Evolutionary conservation across 1,140 invertebrate genomes (phyloP).

Genomic region (Drosophila pruinosa): DNA sequence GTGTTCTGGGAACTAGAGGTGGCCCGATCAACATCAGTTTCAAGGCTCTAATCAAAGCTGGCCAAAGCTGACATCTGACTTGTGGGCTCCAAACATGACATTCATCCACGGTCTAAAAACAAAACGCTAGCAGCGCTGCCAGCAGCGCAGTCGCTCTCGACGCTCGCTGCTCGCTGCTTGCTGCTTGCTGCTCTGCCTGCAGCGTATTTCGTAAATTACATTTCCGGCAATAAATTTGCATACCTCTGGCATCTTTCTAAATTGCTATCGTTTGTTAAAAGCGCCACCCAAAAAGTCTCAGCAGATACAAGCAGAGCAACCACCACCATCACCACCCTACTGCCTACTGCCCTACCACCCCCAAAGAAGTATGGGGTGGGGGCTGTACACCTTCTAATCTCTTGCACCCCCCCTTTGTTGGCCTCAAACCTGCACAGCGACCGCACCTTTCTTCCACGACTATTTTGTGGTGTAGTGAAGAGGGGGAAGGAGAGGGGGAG

Average conservation of each 20-base stretch:
- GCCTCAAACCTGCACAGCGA: slow-evolving; percentile 4
- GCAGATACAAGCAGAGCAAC: neutral
- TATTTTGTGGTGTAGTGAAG: neutral
- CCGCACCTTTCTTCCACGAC: slow-evolving; percentile 14
- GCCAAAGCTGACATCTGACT: slow-evolving; percentile 30
- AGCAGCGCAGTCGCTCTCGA: neutral
- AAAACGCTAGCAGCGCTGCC: slow-evolving; percentile 24
- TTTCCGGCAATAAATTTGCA: slow-evolving; percentile 83
- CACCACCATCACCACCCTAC: neutral
- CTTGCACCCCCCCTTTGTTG: slow-evolving; percentile 9
- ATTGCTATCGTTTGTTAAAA: slow-evolving; percentile 82
- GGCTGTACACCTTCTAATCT: slow-evolving; percentile 24
- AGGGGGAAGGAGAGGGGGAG: neutral
- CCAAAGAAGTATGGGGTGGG: neutral
- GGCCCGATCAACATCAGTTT: slow-evolving; percentile 34
- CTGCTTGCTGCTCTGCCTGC: slow-evolving; percentile 38
- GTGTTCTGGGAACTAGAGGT: slow-evolving; percentile 17
- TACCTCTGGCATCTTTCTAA: slow-evolving; percentile 82
- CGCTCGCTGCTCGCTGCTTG: too few relatives aligned
- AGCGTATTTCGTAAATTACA: slow-evolving; percentile 83
- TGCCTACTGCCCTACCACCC: neutral
- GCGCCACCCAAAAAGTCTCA: slow-evolving; percentile 43
- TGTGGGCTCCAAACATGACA: slow-evolving; percentile 38
- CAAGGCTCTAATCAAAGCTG: slow-evolving; percentile 52
- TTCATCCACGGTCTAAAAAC: slow-evolving; percentile 39